Evolutionary conservation across 2,113 vertebrate genomes (phyloP), one percentile per base, ranked within the genome.

Genomic region (Myodes glareolus): DNA sequence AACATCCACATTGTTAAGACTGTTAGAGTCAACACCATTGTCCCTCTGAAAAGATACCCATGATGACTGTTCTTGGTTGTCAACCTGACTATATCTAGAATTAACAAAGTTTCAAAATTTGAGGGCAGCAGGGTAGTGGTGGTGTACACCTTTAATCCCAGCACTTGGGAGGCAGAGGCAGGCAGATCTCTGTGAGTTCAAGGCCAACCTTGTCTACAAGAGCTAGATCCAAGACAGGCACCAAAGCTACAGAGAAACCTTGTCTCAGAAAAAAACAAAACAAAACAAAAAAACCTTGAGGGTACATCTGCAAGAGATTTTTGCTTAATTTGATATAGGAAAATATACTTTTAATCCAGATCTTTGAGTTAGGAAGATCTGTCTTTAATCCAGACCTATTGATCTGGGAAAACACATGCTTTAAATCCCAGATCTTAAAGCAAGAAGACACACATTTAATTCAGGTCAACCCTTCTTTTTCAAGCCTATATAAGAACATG

Each of bases 201-300:
- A 55, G 3, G 55, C 55, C 55, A 55, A 55, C 16, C 16, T 55
- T 14, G 55, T 55, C 55, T 1, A 55, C 55, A 55, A 17, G 55
- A 55, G 4, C 55, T 55, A 55, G 16, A 17, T 55, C 55, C 55
- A 55, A 16, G 4, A 55, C 16, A 55, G 55, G 55, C 55, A 55
- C 55, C 55, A 55, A 55, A 55, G 55, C 16, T 55, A 55, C 55
- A 55, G 55, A 58, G 17, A 58, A 58, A 58, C 5, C 55, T 58
- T 58, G 55, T 19, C 55, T 19, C 0, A 16, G 52, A 0, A 4
- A 50, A 10, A 50, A 50, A 50, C 9, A 4, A 55, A 0, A 4
- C 9, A 10, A 50, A 50, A 50, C 9, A 4, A 55, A 16, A 55
- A 80, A 55, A 55, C 7, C 77, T n/a, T 36, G 21, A 39, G 52